These are phyloP conservation scores for Eulemur macaco DNA, from an alignment of 2,113 vertebrate genomes.

Conservation along the genomic window DNA sequence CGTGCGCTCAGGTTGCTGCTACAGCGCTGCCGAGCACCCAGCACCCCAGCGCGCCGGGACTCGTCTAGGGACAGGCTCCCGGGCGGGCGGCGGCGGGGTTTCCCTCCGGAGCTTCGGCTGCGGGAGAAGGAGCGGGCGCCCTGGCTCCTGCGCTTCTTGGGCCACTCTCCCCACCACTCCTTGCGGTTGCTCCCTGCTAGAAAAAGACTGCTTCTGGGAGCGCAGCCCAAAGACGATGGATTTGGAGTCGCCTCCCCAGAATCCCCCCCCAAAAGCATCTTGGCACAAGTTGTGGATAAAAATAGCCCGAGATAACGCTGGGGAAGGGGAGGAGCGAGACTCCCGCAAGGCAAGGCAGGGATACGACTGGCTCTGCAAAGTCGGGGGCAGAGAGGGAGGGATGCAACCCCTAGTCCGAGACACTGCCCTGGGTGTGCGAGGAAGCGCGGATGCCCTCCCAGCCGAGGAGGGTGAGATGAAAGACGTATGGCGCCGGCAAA, in stretches of 20 bases:
- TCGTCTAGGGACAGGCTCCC: background rate
- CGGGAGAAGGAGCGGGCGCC: background rate
- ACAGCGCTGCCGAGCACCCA: background rate
- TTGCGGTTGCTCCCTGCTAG: background rate
- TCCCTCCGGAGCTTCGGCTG: background rate
- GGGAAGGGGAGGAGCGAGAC: slow-evolving; percentile 41
- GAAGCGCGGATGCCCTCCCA: background rate
- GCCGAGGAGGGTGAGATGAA: background rate
- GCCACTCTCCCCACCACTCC: background rate
- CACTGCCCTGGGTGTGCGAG: too few species aligned
- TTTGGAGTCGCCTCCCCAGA: background rate
- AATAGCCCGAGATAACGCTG: slow-evolving; percentile 45
- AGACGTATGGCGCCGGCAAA: background rate
- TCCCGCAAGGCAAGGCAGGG: background rate
- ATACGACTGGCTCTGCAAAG: background rate
- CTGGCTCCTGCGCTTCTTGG: background rate
- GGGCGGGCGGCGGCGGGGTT: rapidly evolving
- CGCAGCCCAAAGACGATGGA: background rate
- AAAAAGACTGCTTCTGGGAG: background rate
- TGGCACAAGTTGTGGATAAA: slow-evolving; percentile 54
- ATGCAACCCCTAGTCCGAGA: background rate
- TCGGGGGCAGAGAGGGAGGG: background rate
- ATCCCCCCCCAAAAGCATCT: background rate
- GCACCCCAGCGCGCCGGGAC: rapidly evolving
- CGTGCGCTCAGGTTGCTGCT: background rate